phyloP scores from a whole-genome alignment of 2,797 vertebrate species.

The Hydrophis major region DNA sequence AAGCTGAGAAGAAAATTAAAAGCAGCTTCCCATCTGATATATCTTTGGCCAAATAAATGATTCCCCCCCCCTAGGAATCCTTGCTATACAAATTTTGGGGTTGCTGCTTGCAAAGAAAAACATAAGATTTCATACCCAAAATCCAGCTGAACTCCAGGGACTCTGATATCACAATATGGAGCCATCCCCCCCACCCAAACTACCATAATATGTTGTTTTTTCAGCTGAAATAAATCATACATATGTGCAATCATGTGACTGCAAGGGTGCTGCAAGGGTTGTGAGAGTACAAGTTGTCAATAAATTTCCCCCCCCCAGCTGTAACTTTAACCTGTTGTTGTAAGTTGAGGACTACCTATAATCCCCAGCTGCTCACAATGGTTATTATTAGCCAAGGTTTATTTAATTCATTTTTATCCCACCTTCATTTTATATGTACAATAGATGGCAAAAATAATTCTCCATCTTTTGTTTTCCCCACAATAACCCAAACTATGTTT shows the following conservation, averaged over 20 bases:
- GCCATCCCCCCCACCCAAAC: conserved; percentile 45
- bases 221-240: conserved; percentile 5
- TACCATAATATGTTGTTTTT: conserved; percentile 40
- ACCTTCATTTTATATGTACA: background rate
- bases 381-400: background rate
- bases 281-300: background rate
- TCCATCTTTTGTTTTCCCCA: background rate
- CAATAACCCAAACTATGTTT: background rate
- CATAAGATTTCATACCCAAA: conserved; percentile 10
- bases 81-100: background rate
- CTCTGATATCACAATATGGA: conserved; percentile 53
- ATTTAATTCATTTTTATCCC: background rate
- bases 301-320: background rate
- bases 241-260: background rate
- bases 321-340: background rate
- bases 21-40: background rate
- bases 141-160: conserved; percentile 63
- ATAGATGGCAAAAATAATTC: background rate
- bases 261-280: background rate
- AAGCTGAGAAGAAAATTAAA: background rate
- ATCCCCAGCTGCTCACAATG: background rate
- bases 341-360: background rate
- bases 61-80: conserved; percentile 4
- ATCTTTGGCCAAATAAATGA: conserved; percentile 23
- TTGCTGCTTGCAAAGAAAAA: background rate